Percentiles rank a stretch among this genome's conserved stretches.
Evolutionary conservation across 2,113 vertebrate genomes (phyloP).

Genomic region (human): DNA sequence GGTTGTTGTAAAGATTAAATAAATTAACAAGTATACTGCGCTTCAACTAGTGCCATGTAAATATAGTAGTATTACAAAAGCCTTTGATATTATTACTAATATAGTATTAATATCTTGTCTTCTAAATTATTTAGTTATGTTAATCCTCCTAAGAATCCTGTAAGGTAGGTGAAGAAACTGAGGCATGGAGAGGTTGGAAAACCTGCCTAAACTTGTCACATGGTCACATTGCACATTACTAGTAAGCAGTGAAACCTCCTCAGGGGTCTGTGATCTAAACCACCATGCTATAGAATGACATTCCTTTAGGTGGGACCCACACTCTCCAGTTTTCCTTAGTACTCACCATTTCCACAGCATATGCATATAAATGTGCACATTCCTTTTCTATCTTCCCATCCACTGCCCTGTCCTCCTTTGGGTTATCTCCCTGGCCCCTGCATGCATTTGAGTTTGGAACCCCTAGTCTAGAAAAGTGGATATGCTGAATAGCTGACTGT

Average conservation of each 20-base stretch:
- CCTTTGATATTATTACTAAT: not conserved
- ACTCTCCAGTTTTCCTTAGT: too few species aligned
- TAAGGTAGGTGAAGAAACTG: not conserved
- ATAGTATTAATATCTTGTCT: not conserved
- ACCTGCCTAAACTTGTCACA: not conserved
- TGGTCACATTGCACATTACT: not conserved
- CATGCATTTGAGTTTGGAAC: not conserved
- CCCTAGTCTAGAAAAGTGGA: not conserved
- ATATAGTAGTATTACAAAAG: not conserved
- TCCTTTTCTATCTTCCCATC: not conserved
- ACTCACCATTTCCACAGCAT: not conserved
- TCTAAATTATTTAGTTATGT: not conserved
- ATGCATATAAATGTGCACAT: not conserved
- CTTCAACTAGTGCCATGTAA: not conserved
- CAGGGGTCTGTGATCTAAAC: not conserved
- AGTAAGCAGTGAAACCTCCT: not conserved
- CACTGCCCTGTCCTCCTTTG: not conserved
- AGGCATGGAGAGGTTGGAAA: not conserved
- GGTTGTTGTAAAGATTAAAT: not conserved
- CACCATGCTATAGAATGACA: not conserved
- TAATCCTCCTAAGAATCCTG: not conserved
- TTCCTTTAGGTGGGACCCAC: not conserved
- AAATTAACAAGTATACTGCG: not conserved
- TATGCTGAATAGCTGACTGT: not conserved
- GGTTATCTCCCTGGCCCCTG: not conserved